Evolutionary conservation across 2,113 vertebrate genomes (phyloP).

Genomic region (Tachysurus fulvidraco): DNA sequence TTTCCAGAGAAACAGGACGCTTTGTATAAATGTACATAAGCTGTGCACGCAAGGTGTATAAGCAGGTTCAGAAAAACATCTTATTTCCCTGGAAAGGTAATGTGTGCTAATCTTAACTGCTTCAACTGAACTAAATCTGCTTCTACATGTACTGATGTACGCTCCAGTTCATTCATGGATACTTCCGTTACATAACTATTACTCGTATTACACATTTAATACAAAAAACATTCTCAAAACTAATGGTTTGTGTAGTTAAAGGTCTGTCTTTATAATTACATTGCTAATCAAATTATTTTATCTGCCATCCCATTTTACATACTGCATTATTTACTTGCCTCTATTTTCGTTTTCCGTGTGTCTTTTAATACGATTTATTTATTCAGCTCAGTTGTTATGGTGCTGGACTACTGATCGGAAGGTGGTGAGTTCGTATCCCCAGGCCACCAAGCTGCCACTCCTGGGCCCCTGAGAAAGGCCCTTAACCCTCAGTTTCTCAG

Average conservation of each 20-base stretch:
- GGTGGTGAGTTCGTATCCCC: too few species aligned
- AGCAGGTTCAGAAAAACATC: background rate
- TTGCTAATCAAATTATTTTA: background rate
- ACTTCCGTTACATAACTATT: background rate
- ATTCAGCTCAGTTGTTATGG: background rate
- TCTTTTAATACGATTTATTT: background rate
- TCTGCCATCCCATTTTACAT: background rate
- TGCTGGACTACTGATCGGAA: too few species aligned
- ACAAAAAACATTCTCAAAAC: background rate
- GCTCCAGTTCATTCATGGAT: background rate
- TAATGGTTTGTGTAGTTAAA: background rate
- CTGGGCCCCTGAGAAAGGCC: too few species aligned
- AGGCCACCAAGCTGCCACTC: too few species aligned
- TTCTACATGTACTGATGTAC: background rate
- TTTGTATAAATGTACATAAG: background rate
- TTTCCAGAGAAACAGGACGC: background rate
- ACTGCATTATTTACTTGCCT: background rate
- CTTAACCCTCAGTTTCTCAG: too few species aligned
- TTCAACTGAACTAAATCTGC: background rate
- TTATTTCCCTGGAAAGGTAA: background rate
- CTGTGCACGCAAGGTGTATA: background rate
- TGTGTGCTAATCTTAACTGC: background rate
- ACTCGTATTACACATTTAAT: background rate
- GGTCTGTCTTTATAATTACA: background rate
- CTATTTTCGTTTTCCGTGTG: background rate